Percentiles rank a stretch among this genome's conserved stretches.
phyloP scores from a whole-genome alignment of 2,113 vertebrate genomes.

The Perca flavescens region DNA sequence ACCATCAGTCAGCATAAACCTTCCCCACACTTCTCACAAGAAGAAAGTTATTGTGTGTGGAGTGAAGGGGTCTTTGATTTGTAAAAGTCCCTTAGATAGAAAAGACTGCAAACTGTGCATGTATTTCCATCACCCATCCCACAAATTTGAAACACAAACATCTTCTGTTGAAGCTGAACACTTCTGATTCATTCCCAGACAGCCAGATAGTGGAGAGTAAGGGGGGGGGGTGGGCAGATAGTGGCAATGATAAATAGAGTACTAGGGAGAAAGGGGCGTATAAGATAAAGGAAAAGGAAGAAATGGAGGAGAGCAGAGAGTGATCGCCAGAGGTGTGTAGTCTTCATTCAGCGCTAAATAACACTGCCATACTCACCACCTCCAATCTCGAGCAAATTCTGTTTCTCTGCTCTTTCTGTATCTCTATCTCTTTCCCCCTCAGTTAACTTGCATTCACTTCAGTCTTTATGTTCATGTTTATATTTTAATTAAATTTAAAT shows the following conservation, averaged over 20 bases:
- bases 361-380: conserved; percentile 24
- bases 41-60: background rate
- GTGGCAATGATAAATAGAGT: conserved; percentile 28
- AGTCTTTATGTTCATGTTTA: conserved; percentile 30
- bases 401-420: conserved; percentile 6
- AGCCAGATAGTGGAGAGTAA: conserved; percentile 4
- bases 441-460: conserved; percentile 25
- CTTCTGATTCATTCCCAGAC: conserved; percentile 6
- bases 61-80: background rate
- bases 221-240: background rate
- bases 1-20: background rate
- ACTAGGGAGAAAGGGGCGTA: background rate
- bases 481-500: conserved; percentile 57
- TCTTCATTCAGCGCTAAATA: conserved; percentile 45
- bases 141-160: conserved; percentile 16
- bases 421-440: background rate
- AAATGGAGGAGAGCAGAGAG: background rate
- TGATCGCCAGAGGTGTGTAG: conserved; percentile 8
- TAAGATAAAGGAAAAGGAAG: conserved; percentile 25
- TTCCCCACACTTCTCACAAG: background rate
- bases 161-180: background rate
- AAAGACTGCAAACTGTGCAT: conserved; percentile 1
- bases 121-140: background rate
- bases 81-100: background rate
- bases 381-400: conserved; percentile 14